These are phyloP conservation scores for Lasius fuliginosus DNA, from an alignment of 2,888 invertebrate genomes.

Conservation along the genomic window DNA sequence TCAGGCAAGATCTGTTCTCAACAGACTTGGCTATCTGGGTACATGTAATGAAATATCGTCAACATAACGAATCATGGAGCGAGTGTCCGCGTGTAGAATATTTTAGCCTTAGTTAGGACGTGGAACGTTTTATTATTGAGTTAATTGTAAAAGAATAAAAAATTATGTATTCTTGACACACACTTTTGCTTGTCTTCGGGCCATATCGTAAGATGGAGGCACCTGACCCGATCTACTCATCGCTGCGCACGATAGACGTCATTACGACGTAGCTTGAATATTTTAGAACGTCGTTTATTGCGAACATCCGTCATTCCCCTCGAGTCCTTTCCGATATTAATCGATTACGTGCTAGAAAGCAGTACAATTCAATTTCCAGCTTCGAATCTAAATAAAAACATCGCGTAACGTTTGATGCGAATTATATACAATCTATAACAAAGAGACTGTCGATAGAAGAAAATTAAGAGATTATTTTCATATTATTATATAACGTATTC, in stretches of 20 bases:
- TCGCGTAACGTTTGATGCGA: conserved; percentile 1
- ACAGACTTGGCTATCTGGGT: neutral
- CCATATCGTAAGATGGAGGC: conserved; percentile 32
- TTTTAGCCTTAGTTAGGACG: conserved; percentile 66
- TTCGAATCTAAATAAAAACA: neutral
- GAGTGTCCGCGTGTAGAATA: conserved; percentile 66
- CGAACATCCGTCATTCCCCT: neutral
- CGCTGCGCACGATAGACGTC: conserved; percentile 17
- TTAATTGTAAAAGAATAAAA: conserved; percentile 73
- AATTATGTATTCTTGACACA: conserved; percentile 68
- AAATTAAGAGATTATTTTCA: neutral
- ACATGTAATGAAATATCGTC: conserved; percentile 40
- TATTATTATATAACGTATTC: conserved; percentile 1
- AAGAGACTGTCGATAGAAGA: neutral
- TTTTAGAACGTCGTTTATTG: conserved; percentile 42
- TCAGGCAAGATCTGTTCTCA: no score
- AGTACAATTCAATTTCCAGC: conserved; percentile 8
- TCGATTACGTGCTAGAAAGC: conserved; percentile 23
- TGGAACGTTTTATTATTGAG: conserved; percentile 70
- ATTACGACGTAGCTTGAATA: conserved; percentile 46
- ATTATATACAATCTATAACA: neutral
- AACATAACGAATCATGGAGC: conserved; percentile 47
- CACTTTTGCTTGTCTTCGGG: neutral
- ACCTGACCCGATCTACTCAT: conserved; percentile 21
- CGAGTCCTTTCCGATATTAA: conserved; percentile 20